Evolutionary conservation across 2,113 vertebrate genomes (phyloP), one percentile per base, ranked within the genome.

Genomic region (Crotophaga sulcirostris): DNA sequence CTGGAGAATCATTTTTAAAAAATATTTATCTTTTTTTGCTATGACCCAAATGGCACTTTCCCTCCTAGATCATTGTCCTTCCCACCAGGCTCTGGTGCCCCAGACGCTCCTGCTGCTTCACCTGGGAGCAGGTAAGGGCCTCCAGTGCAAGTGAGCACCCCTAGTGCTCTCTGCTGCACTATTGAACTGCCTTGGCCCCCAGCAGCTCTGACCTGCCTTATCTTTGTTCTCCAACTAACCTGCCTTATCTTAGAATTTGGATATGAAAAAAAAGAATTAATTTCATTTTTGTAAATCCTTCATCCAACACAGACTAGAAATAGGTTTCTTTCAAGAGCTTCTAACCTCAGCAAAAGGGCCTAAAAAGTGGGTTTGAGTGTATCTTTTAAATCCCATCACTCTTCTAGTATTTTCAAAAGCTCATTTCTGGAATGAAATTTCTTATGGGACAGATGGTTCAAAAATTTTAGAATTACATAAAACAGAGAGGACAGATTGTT

Each of bases 371-470:
- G 69, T 78, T 29, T 76, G 45, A 58, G 13, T 31, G 25, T 52
- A 47, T 58, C 59, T 80, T 69, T 86, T 92, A 60, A 15, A 83
- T 85, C 34, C 34, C 9, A 58, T 18, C n/a, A 33, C 14, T 49
- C 16, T 79, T 54, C 8, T 25, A 7, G 29, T 66, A 83, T 84
- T 94, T 94, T 87, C 62, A 62, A 93, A 80, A 23, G 14, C 11
- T 92, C 42, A 34, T 77, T 94, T 93, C 75, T 88, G 83, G 33
- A 92, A 77, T 25, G 55, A 40, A 86, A 86, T 45, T 88, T 88
- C 72, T 86, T 70, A 58, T 31, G 51, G 94, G 79, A 95, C 94
- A 94, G 94, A 96, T 94, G 94, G 88, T 69, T 93, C 55, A 88
- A 96, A 93, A 92, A 86, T 24, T 84, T 91, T 45, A 63, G 78